A percentile compares a stretch with the other conserved stretches of the same genome.
phyloP scores from a whole-genome alignment of 2,113 vertebrate genomes.

The Tachysurus fulvidraco region DNA sequence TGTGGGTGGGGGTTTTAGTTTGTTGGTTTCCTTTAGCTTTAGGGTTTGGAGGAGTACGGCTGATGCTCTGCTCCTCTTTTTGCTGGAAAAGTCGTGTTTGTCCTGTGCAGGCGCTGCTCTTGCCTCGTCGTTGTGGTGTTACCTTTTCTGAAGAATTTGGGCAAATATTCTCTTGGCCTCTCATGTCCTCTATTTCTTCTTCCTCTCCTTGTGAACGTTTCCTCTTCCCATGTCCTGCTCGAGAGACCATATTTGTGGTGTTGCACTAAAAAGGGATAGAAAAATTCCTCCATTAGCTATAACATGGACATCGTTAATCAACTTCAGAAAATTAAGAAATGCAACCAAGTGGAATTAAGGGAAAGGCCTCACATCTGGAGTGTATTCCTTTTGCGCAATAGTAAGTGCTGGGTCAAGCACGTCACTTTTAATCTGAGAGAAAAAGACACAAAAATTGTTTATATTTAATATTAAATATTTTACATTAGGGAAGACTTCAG shows the following conservation, averaged over 20 bases:
- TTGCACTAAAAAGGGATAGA: constrained; percentile 49
- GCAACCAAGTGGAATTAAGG: not conserved
- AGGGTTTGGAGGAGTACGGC: constrained; percentile 48
- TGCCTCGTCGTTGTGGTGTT: constrained; percentile 62
- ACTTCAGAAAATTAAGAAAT: not conserved
- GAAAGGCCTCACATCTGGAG: constrained; percentile 66
- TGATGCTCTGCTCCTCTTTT: constrained; percentile 49
- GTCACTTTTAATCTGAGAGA: constrained; percentile 55
- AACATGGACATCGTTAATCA: not conserved
- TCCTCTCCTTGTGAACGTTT: constrained; percentile 57
- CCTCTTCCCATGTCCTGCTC: constrained; percentile 63
- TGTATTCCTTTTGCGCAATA: constrained; percentile 67
- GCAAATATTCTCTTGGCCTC: constrained; percentile 63
- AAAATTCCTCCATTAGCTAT: not conserved
- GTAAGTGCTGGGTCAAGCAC: constrained; percentile 52
- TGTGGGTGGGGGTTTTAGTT: constrained; percentile 64
- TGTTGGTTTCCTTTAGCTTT: constrained; percentile 62
- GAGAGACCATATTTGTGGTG: constrained; percentile 32
- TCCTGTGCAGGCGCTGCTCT: constrained; percentile 47
- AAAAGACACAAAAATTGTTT: not conserved
- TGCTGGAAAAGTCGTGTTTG: constrained; percentile 66
- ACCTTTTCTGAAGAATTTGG: constrained; percentile 61
- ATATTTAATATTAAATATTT: not conserved
- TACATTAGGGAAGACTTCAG: not conserved
- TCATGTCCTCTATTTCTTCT: constrained; percentile 23